phyloP scores from a whole-genome alignment of 1,140 invertebrate genomes.

The Nymphalis io region DNA sequence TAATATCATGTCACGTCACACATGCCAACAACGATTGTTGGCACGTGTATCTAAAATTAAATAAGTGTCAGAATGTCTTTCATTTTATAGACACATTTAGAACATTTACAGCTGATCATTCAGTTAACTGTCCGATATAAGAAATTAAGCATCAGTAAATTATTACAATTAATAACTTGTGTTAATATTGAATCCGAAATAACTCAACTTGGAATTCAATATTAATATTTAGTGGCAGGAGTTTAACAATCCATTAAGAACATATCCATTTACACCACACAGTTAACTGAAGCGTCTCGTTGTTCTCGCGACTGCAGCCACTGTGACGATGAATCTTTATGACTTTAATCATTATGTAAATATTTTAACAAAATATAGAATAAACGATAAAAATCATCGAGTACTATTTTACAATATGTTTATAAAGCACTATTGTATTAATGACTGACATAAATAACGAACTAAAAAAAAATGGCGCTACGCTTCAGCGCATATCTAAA shows the following conservation, averaged over 20 bases:
- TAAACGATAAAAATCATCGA: constrained; percentile 21
- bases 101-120: background rate
- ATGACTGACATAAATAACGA: constrained; percentile 55
- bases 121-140: background rate
- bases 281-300: constrained; percentile 26
- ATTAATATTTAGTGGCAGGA: constrained; percentile 44
- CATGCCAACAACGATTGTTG: constrained; percentile 21
- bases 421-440: constrained; percentile 34
- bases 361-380: constrained; percentile 26
- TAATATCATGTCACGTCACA: constrained; percentile 48
- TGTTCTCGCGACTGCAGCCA: constrained; percentile 18
- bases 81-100: constrained; percentile 2
- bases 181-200: background rate
- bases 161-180: background rate
- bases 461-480: constrained; percentile 56
- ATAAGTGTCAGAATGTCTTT: background rate
- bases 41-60: constrained; percentile 30
- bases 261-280: constrained; percentile 21
- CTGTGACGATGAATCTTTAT: constrained; percentile 27
- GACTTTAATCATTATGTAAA: constrained; percentile 34
- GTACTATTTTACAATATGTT: constrained; percentile 25
- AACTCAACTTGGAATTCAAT: background rate
- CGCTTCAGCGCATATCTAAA: constrained; percentile 59
- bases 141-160: background rate
- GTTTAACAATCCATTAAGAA: constrained; percentile 63